These are phyloP conservation scores for Lepidonotus clava DNA, from an alignment of 2,888 invertebrate genomes.

Conservation along the genomic window DNA sequence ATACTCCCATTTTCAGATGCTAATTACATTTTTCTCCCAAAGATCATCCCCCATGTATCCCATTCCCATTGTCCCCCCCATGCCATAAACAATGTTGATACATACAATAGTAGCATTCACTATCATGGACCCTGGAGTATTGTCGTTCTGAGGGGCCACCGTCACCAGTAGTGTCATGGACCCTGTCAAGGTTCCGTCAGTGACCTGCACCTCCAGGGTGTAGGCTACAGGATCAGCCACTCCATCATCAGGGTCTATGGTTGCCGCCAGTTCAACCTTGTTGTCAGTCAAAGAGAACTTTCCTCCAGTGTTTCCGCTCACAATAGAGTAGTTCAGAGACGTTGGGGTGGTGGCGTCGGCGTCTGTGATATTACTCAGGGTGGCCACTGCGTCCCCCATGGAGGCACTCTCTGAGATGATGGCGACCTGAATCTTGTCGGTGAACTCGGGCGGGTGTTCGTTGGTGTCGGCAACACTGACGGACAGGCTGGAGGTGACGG, in stretches of 20 bases:
- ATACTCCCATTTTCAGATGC: neutral
- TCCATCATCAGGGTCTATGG: conserved; percentile 7
- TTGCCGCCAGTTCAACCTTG: neutral
- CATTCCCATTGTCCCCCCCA: no score
- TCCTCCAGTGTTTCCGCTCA: neutral
- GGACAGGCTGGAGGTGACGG: neutral
- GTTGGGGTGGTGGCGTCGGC: neutral
- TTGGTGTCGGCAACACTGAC: neutral
- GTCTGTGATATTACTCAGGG: neutral
- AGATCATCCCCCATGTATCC: no score
- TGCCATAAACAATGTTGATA: neutral
- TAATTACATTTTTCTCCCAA: neutral
- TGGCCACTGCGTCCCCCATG: neutral
- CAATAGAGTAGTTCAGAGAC: neutral
- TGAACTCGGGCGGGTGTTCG: neutral
- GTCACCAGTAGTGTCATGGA: neutral
- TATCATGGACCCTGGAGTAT: neutral
- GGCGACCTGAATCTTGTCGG: neutral
- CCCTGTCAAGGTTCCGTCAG: neutral
- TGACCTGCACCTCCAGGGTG: neutral
- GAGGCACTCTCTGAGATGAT: neutral
- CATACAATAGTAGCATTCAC: neutral
- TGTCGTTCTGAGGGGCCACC: neutral
- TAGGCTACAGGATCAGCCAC: neutral
- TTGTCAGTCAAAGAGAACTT: neutral